Percentiles rank a stretch among this genome's conserved stretches.
Conservation (phyloP, 2,888 invertebrate species). For the Dioctria linearis region DNA sequence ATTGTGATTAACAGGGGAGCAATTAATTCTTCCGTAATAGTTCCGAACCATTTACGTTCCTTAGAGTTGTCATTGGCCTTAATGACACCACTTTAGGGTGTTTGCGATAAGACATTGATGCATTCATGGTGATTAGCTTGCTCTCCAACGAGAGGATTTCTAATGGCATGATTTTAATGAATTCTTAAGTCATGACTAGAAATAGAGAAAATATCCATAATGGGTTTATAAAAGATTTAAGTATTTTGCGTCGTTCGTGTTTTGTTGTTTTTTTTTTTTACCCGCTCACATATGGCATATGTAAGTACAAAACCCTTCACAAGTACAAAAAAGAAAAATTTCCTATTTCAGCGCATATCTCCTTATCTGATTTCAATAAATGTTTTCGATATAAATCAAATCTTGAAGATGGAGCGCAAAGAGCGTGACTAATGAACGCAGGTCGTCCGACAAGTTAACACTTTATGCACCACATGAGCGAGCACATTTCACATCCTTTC, state of each 20-base stretch:
- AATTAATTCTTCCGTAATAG: conserved; percentile 45
- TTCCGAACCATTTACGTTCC: conserved; percentile 43
- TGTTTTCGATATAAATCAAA: conserved; percentile 40
- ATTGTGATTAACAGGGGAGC: conserved; percentile 44
- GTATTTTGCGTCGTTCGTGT: too few species aligned
- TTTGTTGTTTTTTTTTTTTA: too few species aligned
- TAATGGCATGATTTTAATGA: conserved; percentile 33
- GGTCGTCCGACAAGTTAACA: conserved; percentile 49
- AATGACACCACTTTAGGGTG: conserved; percentile 52
- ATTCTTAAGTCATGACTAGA: conserved; percentile 22
- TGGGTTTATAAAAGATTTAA: too few species aligned
- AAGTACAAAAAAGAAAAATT: not conserved
- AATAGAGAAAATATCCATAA: not conserved
- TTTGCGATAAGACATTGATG: conserved; percentile 50
- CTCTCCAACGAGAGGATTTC: conserved; percentile 11
- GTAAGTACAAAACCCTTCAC: too few species aligned
- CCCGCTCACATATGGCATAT: too few species aligned
- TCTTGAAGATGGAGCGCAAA: conserved; percentile 5
- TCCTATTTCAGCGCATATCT: conserved; percentile 31
- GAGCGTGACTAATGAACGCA: conserved; percentile 49
- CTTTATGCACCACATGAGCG: conserved; percentile 50
- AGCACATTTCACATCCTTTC: conserved; percentile 37
- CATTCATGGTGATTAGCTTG: conserved; percentile 36
- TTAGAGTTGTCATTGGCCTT: conserved; percentile 49
- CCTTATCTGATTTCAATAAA: conserved; percentile 51